These are phyloP conservation scores for Physeter macrocephalus DNA, from an alignment of 2,113 vertebrate species.

Conservation along the genomic window DNA sequence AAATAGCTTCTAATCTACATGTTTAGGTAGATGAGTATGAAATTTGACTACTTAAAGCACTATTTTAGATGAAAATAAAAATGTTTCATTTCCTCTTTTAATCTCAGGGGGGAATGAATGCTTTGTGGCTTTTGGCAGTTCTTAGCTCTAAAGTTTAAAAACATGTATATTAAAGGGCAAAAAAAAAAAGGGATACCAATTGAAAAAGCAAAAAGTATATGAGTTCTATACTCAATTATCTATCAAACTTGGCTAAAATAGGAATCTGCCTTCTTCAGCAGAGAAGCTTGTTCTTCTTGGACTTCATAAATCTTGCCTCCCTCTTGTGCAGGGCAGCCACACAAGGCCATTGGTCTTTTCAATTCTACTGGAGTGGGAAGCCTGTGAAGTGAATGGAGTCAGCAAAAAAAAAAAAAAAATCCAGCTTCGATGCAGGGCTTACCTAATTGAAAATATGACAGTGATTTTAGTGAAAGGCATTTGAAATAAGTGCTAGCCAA, in stretches of 20 bases:
- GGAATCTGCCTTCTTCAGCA: background rate
- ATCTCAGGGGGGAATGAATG: conserved; percentile 46
- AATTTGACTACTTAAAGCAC: conserved; percentile 72
- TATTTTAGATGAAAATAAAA: conserved; percentile 68
- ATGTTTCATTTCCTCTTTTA: conserved; percentile 77
- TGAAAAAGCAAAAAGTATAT: background rate
- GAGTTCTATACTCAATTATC: background rate
- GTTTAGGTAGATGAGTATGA: conserved; percentile 59
- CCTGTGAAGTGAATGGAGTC: conserved; percentile 27
- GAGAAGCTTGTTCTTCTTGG: background rate
- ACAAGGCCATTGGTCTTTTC: conserved; percentile 46
- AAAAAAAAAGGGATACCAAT: background rate
- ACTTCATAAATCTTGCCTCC: background rate
- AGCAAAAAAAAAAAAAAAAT: conserved; percentile 10
- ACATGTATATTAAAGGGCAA: conserved; percentile 34
- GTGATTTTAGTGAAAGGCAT: background rate
- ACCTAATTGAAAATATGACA: conserved; percentile 31
- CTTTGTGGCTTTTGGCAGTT: conserved; percentile 64
- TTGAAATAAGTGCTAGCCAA: conserved; percentile 8
- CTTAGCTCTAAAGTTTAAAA: conserved; percentile 55
- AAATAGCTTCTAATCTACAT: conserved; percentile 76
- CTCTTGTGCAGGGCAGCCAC: background rate
- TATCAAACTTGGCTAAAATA: conserved; percentile 28
- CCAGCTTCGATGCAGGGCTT: background rate
- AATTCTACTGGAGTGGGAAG: background rate